phyloP scores from a whole-genome alignment of 2,888 invertebrate genomes.

The Nudaria mundana region DNA sequence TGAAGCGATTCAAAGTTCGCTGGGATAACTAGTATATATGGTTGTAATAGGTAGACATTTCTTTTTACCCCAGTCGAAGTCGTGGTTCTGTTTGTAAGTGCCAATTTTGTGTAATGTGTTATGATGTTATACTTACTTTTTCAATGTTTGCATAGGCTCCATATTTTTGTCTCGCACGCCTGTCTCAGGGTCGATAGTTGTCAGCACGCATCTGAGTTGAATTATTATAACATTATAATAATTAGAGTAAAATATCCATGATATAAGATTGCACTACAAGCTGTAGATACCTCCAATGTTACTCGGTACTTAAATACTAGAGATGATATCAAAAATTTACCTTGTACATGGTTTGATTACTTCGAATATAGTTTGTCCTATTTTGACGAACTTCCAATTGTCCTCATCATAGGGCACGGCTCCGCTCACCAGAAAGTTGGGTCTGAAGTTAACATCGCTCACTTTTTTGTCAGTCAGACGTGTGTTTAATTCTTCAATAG shows the following conservation, averaged over 20 bases:
- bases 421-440: constrained; percentile 85
- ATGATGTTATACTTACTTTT: constrained; percentile 63
- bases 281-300: neutral
- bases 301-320: neutral
- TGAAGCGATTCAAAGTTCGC: no score
- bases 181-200: constrained; percentile 85
- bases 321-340: no score
- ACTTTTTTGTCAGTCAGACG: constrained; percentile 76
- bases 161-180: constrained; percentile 80
- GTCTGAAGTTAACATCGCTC: constrained; percentile 81
- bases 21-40: no score
- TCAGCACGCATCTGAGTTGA: constrained; percentile 83
- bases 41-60: no score
- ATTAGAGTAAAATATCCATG: no score
- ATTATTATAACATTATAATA: neutral
- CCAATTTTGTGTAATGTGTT: no score
- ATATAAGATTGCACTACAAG: neutral
- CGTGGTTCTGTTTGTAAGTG: no score
- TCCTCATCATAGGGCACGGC: constrained; percentile 84
- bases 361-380: constrained; percentile 83
- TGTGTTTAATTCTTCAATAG: constrained; percentile 84
- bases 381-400: constrained; percentile 85
- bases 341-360: constrained; percentile 84
- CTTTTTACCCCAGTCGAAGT: no score
- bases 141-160: constrained; percentile 85